Evolutionary conservation across 2,113 vertebrate species (phyloP), one percentile per base, ranked within the genome.

Genomic region (Coregonus clupeaformis): DNA sequence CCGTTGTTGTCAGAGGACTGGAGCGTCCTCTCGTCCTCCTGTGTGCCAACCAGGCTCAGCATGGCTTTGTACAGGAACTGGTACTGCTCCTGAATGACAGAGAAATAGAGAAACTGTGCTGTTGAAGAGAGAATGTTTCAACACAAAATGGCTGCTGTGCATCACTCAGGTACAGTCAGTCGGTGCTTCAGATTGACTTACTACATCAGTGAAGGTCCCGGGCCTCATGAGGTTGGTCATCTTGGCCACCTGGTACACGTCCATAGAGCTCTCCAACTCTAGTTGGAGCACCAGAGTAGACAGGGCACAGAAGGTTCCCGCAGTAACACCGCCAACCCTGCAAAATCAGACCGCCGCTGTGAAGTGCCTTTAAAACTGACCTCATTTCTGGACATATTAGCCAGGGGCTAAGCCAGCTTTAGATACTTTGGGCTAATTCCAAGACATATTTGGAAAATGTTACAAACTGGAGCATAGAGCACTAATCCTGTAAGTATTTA

Each of bases 21-120:
- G 6, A 94, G 91, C 3, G 93, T 92, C 72, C 93, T 93, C 89
- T 96, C 90, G 59, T 97, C 96, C 87, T 98, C 96, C 76, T 94
- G 94, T 9, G 92, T 94, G 82, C 94, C 93, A 45, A 99, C 93
- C 24, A 98, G 94, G 89, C 97, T 98, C 87, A 99, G 94, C 81
- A 99, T 92, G 72, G 96, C 95, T 93, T 94, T 96, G 92, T 98
- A 99, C 69, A 99, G 93, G 89, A 99, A 98, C 87, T 97, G 96
- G 82, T 95, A 97, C 85, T 98, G 95, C 11, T 99, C 98, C 98
- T 99, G 82, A 25, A 79, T 77, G 75, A 85, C 42, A 75, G 69
- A 82, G 87, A 74, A 42, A 59, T 68, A 29, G 0, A 30, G 4
- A 71, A 29, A 55, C 24, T 52, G 16, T 18, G 16, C 49, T 52